Percentiles rank a stretch among this genome's conserved stretches.
These are phyloP conservation scores for Pseudomyrmex flavicornis DNA, from an alignment of 1,140 invertebrate genomes.

Conservation along the genomic window DNA sequence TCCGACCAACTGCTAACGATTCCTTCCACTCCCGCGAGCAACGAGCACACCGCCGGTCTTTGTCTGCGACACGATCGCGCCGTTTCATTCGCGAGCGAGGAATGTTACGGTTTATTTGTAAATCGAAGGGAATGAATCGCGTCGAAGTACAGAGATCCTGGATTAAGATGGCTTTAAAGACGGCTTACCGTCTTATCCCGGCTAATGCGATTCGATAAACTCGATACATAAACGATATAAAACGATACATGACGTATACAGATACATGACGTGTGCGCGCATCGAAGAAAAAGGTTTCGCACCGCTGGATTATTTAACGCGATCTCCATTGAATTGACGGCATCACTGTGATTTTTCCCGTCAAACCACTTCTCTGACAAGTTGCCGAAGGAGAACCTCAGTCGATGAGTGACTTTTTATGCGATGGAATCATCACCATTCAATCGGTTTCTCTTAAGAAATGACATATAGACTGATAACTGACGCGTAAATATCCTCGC, in stretches of 20 bases:
- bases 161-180: not conserved
- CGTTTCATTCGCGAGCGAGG: not conserved
- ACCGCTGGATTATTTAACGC: not conserved
- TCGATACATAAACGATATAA: not conserved
- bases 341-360: not conserved
- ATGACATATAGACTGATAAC: not conserved
- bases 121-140: slow-evolving; percentile 33
- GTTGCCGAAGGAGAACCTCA: not conserved
- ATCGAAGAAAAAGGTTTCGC: slow-evolving; percentile 2
- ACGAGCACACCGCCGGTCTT: slow-evolving; percentile 13
- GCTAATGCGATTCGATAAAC: slow-evolving; percentile 3
- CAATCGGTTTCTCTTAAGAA: not conserved
- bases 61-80: slow-evolving; percentile 4
- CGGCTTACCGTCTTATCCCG: not conserved
- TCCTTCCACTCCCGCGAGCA: slow-evolving; percentile 29
- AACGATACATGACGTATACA: not conserved
- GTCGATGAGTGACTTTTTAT: not conserved
- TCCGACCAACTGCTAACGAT: slow-evolving; percentile 67
- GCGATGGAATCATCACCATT: not conserved
- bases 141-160: not conserved
- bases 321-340: not conserved
- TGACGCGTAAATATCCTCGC: not conserved
- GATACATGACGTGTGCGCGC: not conserved
- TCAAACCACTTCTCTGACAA: not conserved
- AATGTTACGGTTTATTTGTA: slow-evolving; percentile 40